These are phyloP conservation scores for Nebria brevicollis DNA, from an alignment of 2,888 invertebrate genomes.

Conservation along the genomic window DNA sequence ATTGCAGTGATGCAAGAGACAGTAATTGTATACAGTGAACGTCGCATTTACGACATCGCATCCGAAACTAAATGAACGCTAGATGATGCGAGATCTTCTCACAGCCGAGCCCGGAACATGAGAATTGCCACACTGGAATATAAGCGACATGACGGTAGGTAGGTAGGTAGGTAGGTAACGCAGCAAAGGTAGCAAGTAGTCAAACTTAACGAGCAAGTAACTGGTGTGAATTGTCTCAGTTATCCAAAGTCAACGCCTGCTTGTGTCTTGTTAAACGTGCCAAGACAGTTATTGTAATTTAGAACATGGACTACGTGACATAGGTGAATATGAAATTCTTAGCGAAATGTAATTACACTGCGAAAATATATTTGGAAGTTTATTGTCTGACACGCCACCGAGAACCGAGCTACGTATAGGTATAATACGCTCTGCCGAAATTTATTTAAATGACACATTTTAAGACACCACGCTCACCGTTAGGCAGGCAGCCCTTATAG, in stretches of 20 bases:
- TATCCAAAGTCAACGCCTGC: conserved; percentile 26
- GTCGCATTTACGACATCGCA: neutral
- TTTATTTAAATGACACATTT: conserved; percentile 43
- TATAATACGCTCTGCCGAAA: conserved; percentile 30
- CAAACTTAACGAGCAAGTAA: conserved; percentile 7
- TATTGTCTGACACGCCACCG: conserved; percentile 45
- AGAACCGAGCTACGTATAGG: neutral
- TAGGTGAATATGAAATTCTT: conserved; percentile 53
- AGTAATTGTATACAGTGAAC: neutral
- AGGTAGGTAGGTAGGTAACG: neutral
- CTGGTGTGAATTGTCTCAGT: conserved; percentile 11
- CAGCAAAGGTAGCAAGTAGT: neutral
- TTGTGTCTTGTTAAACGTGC: conserved; percentile 49
- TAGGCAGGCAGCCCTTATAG: neutral
- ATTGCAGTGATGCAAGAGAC: neutral
- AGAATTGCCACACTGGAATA: neutral
- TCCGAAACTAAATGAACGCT: neutral
- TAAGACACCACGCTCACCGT: conserved; percentile 33
- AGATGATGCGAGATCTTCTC: neutral
- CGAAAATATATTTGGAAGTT: conserved; percentile 51
- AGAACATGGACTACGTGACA: conserved; percentile 49
- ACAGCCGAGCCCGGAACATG: neutral
- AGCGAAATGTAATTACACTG: conserved; percentile 51
- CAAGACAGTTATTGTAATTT: conserved; percentile 51
- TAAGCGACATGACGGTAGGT: neutral